A percentile compares a stretch with the other conserved stretches of the same genome.
These are phyloP conservation scores for Dryobates pubescens DNA, from an alignment of 2,797 vertebrate species.

Conservation along the genomic window DNA sequence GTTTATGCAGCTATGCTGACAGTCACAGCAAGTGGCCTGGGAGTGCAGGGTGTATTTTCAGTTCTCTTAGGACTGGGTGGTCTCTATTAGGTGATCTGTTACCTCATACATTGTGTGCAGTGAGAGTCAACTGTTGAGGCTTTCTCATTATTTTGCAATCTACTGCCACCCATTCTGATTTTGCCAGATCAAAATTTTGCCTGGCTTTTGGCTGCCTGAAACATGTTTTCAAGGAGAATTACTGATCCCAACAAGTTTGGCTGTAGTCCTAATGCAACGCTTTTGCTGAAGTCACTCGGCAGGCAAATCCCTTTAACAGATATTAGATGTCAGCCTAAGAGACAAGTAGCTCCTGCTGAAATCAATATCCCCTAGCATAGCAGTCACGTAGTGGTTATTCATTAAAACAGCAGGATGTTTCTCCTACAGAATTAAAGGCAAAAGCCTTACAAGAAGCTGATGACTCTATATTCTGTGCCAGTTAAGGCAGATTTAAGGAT, in stretches of 20 bases:
- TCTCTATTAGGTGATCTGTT: background rate
- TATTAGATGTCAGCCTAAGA: slow-evolving; percentile 47
- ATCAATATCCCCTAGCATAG: slow-evolving; percentile 19
- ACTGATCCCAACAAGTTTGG: background rate
- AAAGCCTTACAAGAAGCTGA: background rate
- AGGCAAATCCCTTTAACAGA: slow-evolving; percentile 33
- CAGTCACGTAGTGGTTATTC: slow-evolving; percentile 23
- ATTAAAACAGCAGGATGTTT: slow-evolving; percentile 57
- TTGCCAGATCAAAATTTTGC: background rate
- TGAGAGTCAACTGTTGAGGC: background rate
- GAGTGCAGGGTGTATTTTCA: background rate
- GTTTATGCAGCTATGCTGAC: background rate
- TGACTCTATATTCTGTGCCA: background rate
- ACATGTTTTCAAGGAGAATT: slow-evolving; percentile 16
- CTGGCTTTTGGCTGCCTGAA: background rate
- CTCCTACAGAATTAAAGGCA: slow-evolving; percentile 28
- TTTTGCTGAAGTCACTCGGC: slow-evolving; percentile 39
- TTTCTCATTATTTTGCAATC: background rate
- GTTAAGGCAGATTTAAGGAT: background rate
- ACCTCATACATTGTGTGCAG: background rate
- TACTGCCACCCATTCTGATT: background rate
- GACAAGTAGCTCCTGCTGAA: slow-evolving; percentile 27
- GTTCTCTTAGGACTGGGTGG: rapidly evolving
- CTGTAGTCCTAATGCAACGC: background rate
- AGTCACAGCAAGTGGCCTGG: background rate